Evolutionary conservation across 2,797 vertebrate species (phyloP), one percentile per base, ranked within the genome.

Genomic region (Mormyrops boulengeri): DNA sequence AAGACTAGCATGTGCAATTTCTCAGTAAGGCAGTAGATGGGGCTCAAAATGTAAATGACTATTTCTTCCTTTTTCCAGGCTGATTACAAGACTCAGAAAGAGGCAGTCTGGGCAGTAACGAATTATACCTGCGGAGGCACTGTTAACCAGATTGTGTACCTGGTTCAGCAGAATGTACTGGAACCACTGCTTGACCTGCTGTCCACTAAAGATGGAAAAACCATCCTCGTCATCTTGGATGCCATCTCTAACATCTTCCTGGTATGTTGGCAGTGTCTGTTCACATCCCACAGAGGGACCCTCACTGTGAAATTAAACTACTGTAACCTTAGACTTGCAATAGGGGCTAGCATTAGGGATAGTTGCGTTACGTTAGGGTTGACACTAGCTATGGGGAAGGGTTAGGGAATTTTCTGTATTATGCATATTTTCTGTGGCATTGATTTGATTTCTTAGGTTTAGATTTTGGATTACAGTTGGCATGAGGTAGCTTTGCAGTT

Each of bases 21-120:
- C 26, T 17, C 66, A 14, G 66, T 73, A 14, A 73, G 30, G 66
- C 34, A 5, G 73, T 85, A 47, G 38, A 30, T 22, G 9, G 49
- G 47, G 50, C 26, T 87, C 30, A 19, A 5, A 19, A 9, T 38
- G 53, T n/a, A 2, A 38, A 30, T 57, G 34, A 22, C 3, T 87
- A 12, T 3, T 87, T 4, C 17, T 47, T 86, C 22, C 91, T 62
- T 0, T 88, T 91, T 22, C 82, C 91, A 99, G 99, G 97, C 97
- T 3, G 99, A 99, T 92, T 99, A 98, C 93, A 99, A 99, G 93
- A 98, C 97, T 11, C 99, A 99, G 90, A 99, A 99, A 90, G 99
- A 99, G 94, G 98, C 97, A 0, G 97, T 98, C 0, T 99, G 99
- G 99, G 98, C 98, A 8, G 93, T 99, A 85, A 99, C 98, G 0